A percentile compares a stretch with the other conserved stretches of the same genome.
phyloP scores from a whole-genome alignment of 2,888 invertebrate species.

The Blomia tropicalis region DNA sequence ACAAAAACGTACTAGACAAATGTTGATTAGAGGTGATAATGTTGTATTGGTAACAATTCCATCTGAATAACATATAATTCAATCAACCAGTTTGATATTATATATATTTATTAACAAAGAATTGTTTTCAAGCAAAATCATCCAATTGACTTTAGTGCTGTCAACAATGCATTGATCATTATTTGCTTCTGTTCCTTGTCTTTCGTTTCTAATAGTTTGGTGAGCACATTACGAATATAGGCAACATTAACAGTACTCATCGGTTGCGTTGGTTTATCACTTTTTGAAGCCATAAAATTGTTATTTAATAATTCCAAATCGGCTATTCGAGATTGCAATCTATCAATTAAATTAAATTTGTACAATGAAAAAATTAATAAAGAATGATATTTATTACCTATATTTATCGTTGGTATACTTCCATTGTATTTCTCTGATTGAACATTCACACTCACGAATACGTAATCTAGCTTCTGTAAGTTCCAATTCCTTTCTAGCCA shows the following conservation, averaged over 20 bases:
- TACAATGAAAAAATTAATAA: neutral
- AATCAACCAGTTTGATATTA: no score
- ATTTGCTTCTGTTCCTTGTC: conserved; percentile 24
- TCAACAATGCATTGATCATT: conserved; percentile 25
- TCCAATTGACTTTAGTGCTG: conserved; percentile 20
- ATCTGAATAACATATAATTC: no score
- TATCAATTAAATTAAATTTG: neutral
- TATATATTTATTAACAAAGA: no score
- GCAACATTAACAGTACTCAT: conserved; percentile 22
- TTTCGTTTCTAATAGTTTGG: conserved; percentile 22
- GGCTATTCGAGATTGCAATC: conserved; percentile 18
- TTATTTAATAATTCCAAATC: conserved; percentile 20
- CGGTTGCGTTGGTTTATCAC: neutral
- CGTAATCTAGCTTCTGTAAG: conserved; percentile 18
- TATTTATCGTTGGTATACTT: conserved; percentile 25
- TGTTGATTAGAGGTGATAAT: conserved; percentile 37
- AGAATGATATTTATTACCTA: conserved; percentile 5
- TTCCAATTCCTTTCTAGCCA: conserved; percentile 25
- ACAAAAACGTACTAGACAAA: conserved; percentile 34
- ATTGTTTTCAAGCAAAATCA: no score
- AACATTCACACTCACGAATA: conserved; percentile 24
- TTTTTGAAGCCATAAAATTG: neutral
- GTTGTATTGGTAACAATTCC: conserved; percentile 31
- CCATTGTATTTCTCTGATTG: conserved; percentile 23
- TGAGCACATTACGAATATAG: conserved; percentile 24